Base-by-base conservation (phyloP, 2,888 invertebrate species). In the Drosophila paranaensis region DNA sequence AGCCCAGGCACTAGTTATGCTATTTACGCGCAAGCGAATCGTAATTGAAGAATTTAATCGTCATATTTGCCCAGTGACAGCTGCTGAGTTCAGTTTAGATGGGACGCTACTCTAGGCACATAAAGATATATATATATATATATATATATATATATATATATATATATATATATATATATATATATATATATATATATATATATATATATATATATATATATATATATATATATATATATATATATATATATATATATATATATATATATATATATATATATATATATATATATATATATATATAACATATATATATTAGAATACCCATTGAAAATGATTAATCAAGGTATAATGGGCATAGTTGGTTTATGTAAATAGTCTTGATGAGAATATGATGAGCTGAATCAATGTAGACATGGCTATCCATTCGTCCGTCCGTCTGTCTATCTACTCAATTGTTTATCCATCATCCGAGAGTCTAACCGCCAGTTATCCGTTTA, bases 41-140 rank as follows among this genome's bases (percentile, higher is more conserved):
- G 42, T 35, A 58, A 73, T 76, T 60, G 37, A 72, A 43, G 48
- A 72, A 65, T 65, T 65, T 58, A 61, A 71, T 60, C 63, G 46
- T 40, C 58, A 75, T 51, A 56, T 56, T 60, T 56, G 30, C 56
- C 43, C 42, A 72, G 9, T 74, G 77, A 61, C 77, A 74, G 60
- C 56, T 53, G 55, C 51, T 39, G 54, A 65, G 30, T 67, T 58
- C 30, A 63, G 14, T 40, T 48, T 10, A 45, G 43, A 45, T 66
- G 53, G 30, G 33, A 43, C 39, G 35, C 39, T 43, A 13, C 51
- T 51, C n/a, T 51, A 20, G 6, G 13, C 16, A 13, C 13, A 35
- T 13, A 20, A 5, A 35, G 2, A 40, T 0, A 40, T 13, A 35
- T 30, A 39, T 14, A 39, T 37, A 37, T 14, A 5, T 14, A 39